Conservation (phyloP, 2,113 vertebrate species). For the Pomatorhinus ruficollis region DNA sequence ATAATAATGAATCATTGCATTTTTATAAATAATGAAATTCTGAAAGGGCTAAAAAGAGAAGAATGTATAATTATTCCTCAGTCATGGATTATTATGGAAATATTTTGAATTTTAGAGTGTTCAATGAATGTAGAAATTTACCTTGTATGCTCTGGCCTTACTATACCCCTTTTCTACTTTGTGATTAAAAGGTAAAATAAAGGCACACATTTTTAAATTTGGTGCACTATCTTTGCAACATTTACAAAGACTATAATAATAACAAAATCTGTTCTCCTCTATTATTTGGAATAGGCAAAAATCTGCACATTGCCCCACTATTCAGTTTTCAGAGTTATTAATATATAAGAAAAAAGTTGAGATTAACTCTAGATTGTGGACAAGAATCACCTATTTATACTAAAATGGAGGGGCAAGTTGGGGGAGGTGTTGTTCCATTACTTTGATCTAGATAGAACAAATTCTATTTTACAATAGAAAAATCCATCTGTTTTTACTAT, state of each 20-base stretch:
- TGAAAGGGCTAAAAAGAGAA: neutral
- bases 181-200: neutral
- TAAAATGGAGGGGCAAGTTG: neutral
- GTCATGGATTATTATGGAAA: neutral
- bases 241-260: neutral
- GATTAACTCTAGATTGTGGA: neutral
- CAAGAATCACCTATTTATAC: fast-evolving
- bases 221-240: neutral
- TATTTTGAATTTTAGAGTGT: neutral
- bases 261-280: fast-evolving
- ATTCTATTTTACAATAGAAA: neutral
- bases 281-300: neutral
- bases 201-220: neutral
- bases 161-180: neutral
- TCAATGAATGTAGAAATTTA: neutral
- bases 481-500: neutral
- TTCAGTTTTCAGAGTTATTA: neutral
- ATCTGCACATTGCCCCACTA: fast-evolving
- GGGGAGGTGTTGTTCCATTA: neutral
- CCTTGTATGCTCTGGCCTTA: neutral
- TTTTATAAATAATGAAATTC: neutral
- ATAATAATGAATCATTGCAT: neutral
- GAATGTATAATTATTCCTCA: neutral
- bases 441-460: neutral
- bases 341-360: neutral